Base-by-base conservation (phyloP, 1,140 invertebrate species). In the Drosophila tsacasi region DNA sequence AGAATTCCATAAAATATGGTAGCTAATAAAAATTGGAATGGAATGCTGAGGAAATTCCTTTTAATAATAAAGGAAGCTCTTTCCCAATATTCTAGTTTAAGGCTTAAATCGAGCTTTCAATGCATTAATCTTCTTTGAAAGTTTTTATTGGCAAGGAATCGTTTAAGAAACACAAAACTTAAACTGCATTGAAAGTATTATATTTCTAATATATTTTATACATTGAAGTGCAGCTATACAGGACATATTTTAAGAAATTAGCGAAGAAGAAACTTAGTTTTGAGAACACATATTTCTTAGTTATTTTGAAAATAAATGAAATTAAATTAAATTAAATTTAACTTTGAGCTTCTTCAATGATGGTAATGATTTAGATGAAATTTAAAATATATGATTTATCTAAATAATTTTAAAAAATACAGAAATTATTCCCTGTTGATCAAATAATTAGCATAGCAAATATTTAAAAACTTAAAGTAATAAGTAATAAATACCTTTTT, bases 1-100 rank as follows among this genome's bases (percentile, higher is more conserved):
- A 55, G 49, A 71, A 68, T 71, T 71, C 49, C 39, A 68, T 71
- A 68, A 71, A 68, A 68, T 71, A 71, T 71, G 63, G 23, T 55
- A 23, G 63, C 63, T 39, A 71, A 71, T 71, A 71, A 71, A 67
- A 67, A 55, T 21, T 30, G 17, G 0, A 23, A 39, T 12, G 39
- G 63, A 71, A 71, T 71, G 67, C 4, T 2, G 4, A 3, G 39
- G 7, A 54, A 55, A 44, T 46, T 44, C 25, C 23, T 54, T 0
- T 21, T 25, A 13, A 25, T 32, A 64, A 68, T 35, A 35, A 30
- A n/a, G 21, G 19, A 37, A n/a, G 35, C 35, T 19, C 19, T 65
- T 35, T n/a, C n/a, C 7, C 15, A 3, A 25, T 13, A 19, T 17
- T 66, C 19, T 37, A 17, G n/a, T 21, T 46, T 23, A 58, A 13